Evolutionary conservation across 2,888 invertebrate species (phyloP).

Genomic region (Cremastinae sp.): DNA sequence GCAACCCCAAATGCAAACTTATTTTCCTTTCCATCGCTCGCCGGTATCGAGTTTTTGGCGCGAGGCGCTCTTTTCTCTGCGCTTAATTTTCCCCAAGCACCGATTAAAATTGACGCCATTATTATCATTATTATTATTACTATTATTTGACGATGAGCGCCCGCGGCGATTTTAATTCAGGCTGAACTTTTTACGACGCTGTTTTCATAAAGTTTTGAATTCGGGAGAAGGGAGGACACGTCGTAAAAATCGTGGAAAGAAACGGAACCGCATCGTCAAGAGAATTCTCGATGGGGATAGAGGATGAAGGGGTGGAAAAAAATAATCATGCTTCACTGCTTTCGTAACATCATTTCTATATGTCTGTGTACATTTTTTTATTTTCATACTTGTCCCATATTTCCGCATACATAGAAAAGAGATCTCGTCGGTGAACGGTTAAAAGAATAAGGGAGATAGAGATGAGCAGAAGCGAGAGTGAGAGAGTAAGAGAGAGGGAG

Average conservation of each 20-base stretch:
- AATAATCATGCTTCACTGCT: not conserved
- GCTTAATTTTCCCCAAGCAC: slow-evolving; percentile 5
- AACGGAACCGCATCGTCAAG: not conserved
- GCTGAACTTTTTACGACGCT: slow-evolving; percentile 27
- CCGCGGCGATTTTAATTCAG: not conserved
- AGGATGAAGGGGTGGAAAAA: slow-evolving; percentile 3
- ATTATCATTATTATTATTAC: too few relatives aligned
- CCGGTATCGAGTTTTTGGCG: not conserved
- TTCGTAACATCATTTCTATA: too few relatives aligned
- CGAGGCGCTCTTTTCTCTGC: not conserved
- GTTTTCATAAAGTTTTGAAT: slow-evolving; percentile 22
- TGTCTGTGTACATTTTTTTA: too few relatives aligned
- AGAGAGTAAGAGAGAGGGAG: slow-evolving; percentile 7
- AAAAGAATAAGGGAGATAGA: not conserved
- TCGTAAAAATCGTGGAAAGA: slow-evolving; percentile 64
- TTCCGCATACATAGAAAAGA: not conserved
- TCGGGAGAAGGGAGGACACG: slow-evolving; percentile 36
- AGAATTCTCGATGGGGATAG: slow-evolving; percentile 17
- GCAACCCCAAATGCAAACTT: slow-evolving; percentile 1
- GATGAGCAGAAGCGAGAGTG: not conserved
- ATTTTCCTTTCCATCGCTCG: not conserved
- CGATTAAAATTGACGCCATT: too few relatives aligned
- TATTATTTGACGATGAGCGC: not conserved
- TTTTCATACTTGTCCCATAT: not conserved
- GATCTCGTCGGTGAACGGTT: too few relatives aligned